phyloP scores from a whole-genome alignment of 1,140 invertebrate species.

The Bursaphelenchus mucronatus region DNA sequence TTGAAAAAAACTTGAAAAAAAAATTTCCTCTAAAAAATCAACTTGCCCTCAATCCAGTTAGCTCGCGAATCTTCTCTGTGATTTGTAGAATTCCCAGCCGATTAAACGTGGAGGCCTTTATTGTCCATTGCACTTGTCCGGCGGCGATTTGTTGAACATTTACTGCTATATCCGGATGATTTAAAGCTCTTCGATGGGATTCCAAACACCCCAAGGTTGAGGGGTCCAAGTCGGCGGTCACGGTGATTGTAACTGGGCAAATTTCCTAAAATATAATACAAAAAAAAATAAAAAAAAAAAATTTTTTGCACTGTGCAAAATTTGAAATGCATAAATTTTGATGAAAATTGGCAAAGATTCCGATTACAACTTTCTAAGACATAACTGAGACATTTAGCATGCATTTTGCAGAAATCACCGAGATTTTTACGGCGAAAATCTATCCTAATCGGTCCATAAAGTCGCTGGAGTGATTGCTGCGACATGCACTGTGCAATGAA shows the following conservation, averaged over 20 bases:
- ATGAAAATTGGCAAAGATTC: too few relatives aligned
- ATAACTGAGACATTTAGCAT: too few relatives aligned
- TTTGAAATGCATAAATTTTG: too few relatives aligned
- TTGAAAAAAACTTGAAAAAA: not conserved
- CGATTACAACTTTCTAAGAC: too few relatives aligned
- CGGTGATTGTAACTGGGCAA: constrained; percentile 18
- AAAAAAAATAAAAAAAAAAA: not conserved
- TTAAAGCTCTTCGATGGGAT: constrained; percentile 1
- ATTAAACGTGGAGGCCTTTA: constrained; percentile 6
- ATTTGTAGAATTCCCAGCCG: not conserved
- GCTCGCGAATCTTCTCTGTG: constrained; percentile 1
- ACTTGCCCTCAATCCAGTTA: not conserved
- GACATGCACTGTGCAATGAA: too few relatives aligned
- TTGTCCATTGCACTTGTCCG: constrained; percentile 20
- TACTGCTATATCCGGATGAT: constrained; percentile 15
- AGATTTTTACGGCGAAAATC: too few relatives aligned
- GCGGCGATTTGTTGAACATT: constrained; percentile 23
- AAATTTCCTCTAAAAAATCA: constrained; percentile 6
- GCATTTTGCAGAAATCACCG: too few relatives aligned
- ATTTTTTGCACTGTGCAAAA: too few relatives aligned
- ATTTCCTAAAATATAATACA: constrained; percentile 10
- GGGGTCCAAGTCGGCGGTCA: constrained; percentile 16
- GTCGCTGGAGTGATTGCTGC: too few relatives aligned
- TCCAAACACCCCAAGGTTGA: constrained; percentile 19
- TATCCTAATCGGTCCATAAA: too few relatives aligned